Evolutionary conservation across 2,113 vertebrate species (phyloP).

Genomic region (Zosterops hypoxanthus): DNA sequence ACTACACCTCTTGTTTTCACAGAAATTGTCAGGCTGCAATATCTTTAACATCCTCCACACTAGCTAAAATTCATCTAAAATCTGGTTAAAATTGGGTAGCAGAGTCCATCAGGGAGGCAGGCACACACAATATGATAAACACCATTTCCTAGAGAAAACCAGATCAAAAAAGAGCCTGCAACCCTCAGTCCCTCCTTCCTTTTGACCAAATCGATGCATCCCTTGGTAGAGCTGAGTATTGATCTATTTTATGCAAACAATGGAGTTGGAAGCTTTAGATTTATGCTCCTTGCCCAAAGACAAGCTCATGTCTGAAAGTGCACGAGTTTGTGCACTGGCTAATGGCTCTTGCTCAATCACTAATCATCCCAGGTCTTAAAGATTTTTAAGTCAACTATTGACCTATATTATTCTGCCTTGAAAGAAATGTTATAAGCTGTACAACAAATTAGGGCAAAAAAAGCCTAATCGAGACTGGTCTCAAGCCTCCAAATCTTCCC

Average conservation of each 20-base stretch:
- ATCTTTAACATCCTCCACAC: background rate
- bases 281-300: background rate
- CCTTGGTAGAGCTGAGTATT: background rate
- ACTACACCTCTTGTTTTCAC: background rate
- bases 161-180: background rate
- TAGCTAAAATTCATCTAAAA: background rate
- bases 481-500: background rate
- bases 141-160: background rate
- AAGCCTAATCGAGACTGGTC: constrained; percentile 50
- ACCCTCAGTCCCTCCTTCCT: background rate
- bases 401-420: constrained; percentile 9
- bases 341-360: background rate
- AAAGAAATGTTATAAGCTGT: constrained; percentile 35
- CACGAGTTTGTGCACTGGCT: background rate
- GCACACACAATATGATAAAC: accelerated
- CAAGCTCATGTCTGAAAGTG: background rate
- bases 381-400: constrained; percentile 47
- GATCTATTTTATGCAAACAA: background rate
- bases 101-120: background rate
- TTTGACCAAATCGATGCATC: background rate
- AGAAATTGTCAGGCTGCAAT: background rate
- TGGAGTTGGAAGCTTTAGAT: background rate
- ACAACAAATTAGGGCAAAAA: constrained; percentile 19
- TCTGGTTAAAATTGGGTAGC: background rate
- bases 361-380: constrained; percentile 34